phyloP scores from a whole-genome alignment of 2,888 invertebrate species.

The Branchellion lobata region DNA sequence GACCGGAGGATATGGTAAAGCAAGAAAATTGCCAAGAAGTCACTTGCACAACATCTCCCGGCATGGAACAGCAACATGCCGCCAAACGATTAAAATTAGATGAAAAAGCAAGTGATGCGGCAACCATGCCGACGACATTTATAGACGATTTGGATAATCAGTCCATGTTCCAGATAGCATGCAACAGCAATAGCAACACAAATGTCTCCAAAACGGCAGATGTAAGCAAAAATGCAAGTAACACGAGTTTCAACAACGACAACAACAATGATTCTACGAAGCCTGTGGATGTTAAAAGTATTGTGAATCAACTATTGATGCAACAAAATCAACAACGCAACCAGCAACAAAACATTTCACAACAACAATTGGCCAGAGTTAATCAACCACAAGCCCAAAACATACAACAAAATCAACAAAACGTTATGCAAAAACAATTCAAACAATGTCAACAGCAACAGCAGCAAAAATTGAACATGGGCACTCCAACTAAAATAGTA shows the following conservation, averaged over 20 bases:
- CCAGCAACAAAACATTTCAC: not conserved
- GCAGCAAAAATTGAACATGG: not conserved
- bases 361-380: not conserved
- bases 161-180: constrained; percentile 4
- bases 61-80: constrained; percentile 23
- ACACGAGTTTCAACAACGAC: not conserved
- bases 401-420: not conserved
- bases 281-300: not conserved
- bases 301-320: no score
- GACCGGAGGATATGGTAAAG: constrained; percentile 1
- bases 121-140: not conserved
- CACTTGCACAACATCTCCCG: constrained; percentile 8
- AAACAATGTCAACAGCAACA: not conserved
- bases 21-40: constrained; percentile 11
- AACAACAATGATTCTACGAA: not conserved
- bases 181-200: not conserved
- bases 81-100: constrained; percentile 32
- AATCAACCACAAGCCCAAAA: not conserved
- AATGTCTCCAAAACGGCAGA: constrained; percentile 7
- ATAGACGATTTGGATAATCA: constrained; percentile 41
- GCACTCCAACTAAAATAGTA: no score
- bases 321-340: no score
- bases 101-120: not conserved
- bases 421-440: not conserved
- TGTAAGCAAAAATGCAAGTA: constrained; percentile 1